Base-by-base conservation (phyloP, 1,140 invertebrate species). In the Pogonomyrmex barbatus region DNA sequence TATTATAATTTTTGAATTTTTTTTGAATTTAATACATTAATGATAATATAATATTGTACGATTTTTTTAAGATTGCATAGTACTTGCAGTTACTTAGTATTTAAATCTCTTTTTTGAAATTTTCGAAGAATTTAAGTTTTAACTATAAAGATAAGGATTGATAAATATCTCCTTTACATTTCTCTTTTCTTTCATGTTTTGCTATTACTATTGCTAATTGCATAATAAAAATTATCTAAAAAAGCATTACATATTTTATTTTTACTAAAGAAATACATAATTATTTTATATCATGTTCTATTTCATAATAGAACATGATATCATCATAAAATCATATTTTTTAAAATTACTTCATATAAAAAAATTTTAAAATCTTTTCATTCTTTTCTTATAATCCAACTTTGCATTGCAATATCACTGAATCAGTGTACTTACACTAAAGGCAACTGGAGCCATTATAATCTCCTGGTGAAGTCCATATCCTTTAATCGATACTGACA, bases 361-460 rank as follows among this genome's bases (percentile, higher is more conserved):
- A 24, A 24, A 24, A 24, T 24, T 24, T 24, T 24, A 24, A 24
- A 24, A 24, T 24, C 24, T 24, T 24, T 24, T 24, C 24, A 24
- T 24, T n/a, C n/a, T n/a, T n/a, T n/a, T n/a, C 24, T 24, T 24
- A 24, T 24, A 70, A 30, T 70, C 24, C 10, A 45, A 54, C 36
- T 62, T 67, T 9, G 6, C 3, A 30, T 9, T 68, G 42, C 33
- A 2, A 0, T 45, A 4, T 36, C 2, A 56, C 8, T 0, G 30
- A 73, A 60, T 52, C 10, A n/a, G 4, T 67, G 14, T 87, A 90
- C 86, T 90, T 68, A 90, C 88, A 52, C n/a, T 62, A 54, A 42
- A 50, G 50, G 52, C 39, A 4, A 50, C 30, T 30, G 67, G 24
- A 3, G 62, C 17, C 17, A 39, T 30, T 14, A 73, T 54, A 42